These are phyloP conservation scores for Parelbella ahira DNA, from an alignment of 2,888 invertebrate species.

Conservation along the genomic window DNA sequence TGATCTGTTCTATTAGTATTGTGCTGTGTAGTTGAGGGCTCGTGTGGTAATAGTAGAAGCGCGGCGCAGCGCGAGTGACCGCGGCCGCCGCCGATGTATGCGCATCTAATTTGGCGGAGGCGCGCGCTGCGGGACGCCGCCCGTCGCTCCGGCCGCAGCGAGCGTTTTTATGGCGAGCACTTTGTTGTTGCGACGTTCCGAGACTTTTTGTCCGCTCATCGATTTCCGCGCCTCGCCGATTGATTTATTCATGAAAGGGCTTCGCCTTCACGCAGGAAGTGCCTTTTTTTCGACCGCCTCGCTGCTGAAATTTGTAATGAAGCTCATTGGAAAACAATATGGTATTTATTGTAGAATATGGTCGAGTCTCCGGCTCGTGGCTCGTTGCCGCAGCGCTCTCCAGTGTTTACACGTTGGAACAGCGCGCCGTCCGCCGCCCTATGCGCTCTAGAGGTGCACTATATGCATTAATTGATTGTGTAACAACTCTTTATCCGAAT, in stretches of 20 bases:
- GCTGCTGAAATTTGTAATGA: slow-evolving; percentile 75
- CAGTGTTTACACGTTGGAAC: too few species aligned
- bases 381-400: slow-evolving; percentile 25
- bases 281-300: slow-evolving; percentile 64
- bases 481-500: slow-evolving; percentile 28
- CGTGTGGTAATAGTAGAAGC: too few species aligned
- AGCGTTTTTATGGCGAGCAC: slow-evolving; percentile 71
- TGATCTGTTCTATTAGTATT: too few species aligned
- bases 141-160: slow-evolving; percentile 51
- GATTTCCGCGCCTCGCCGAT: slow-evolving; percentile 77
- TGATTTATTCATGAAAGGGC: slow-evolving; percentile 78
- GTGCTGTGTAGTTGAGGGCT: too few species aligned
- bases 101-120: slow-evolving; percentile 70
- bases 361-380: slow-evolving; percentile 29
- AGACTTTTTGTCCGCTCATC: slow-evolving; percentile 73
- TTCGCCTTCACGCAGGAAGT: slow-evolving; percentile 75
- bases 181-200: slow-evolving; percentile 71
- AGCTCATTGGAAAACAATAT: slow-evolving; percentile 75
- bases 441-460: too few species aligned
- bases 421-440: too few species aligned
- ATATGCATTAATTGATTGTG: slow-evolving; percentile 13
- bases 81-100: slow-evolving; percentile 74
- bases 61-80: too few species aligned
- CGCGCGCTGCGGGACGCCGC: slow-evolving; percentile 51
- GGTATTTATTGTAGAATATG: slow-evolving; percentile 63